These are phyloP conservation scores for Rhinophrynus dorsalis DNA, from an alignment of 2,797 vertebrate genomes.

Conservation along the genomic window DNA sequence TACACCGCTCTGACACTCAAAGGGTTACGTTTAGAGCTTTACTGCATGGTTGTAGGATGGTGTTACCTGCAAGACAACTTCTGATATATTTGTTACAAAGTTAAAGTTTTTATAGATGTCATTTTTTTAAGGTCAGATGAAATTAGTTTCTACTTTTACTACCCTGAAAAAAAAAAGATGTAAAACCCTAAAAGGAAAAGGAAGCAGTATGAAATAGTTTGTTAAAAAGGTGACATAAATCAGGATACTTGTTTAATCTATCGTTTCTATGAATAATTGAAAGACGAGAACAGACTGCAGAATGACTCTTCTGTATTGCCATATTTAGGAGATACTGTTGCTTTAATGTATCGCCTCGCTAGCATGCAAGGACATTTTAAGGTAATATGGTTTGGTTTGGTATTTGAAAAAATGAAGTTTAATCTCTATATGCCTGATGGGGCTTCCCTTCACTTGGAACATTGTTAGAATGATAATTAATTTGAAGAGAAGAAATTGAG, in stretches of 20 bases:
- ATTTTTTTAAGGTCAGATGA: constrained; percentile 18
- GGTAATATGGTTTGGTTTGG: constrained; percentile 50
- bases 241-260: constrained; percentile 12
- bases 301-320: constrained; percentile 15
- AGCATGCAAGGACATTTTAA: constrained; percentile 49
- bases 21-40: background rate
- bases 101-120: constrained; percentile 1
- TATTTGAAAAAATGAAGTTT: constrained; percentile 52
- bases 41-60: background rate
- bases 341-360: constrained; percentile 41
- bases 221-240: constrained; percentile 18
- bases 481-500: constrained; percentile 48
- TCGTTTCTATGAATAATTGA: constrained; percentile 36
- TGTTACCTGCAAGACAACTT: background rate
- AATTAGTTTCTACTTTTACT: constrained; percentile 9
- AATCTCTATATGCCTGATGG: constrained; percentile 51
- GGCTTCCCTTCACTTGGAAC: constrained; percentile 51
- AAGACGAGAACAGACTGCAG: constrained; percentile 22
- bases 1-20: too few species aligned
- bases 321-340: constrained; percentile 36
- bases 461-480: constrained; percentile 51
- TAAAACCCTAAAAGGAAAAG: background rate
- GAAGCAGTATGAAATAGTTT: constrained; percentile 8
- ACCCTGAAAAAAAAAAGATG: constrained; percentile 15
- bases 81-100: constrained; percentile 1